Percentiles rank a stretch among this genome's conserved stretches.
Conservation (phyloP, 2,113 vertebrate genomes). For the Buteo buteo region DNA sequence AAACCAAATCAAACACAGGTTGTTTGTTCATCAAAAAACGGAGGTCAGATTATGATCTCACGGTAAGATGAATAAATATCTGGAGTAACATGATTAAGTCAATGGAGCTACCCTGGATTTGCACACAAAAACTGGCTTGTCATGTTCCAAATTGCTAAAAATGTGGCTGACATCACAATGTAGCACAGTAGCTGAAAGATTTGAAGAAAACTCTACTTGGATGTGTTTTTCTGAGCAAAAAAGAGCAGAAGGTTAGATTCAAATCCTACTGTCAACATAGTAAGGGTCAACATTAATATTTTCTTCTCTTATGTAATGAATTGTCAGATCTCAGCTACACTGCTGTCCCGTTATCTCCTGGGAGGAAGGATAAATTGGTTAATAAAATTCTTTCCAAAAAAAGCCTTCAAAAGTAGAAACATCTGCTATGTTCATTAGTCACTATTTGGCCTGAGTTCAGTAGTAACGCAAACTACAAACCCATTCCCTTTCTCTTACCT, state of each 20-base stretch:
- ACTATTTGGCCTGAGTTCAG: conserved; percentile 37
- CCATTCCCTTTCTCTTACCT: conserved; percentile 4
- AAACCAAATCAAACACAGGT: background rate
- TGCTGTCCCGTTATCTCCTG: conserved; percentile 22
- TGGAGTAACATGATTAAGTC: background rate
- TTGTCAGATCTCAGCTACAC: conserved; percentile 10
- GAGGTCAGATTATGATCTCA: background rate
- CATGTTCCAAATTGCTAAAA: background rate
- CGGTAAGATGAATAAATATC: background rate
- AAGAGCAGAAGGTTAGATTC: background rate
- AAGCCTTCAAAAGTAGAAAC: conserved; percentile 49
- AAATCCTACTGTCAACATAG: background rate
- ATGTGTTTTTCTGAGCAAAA: background rate
- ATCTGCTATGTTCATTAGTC: conserved; percentile 60
- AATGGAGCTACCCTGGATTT: background rate
- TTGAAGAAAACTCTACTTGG: background rate
- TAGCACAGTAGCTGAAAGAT: conserved; percentile 13
- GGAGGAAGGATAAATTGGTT: conserved; percentile 55
- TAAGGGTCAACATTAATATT: background rate
- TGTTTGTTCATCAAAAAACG: background rate
- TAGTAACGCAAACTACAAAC: background rate
- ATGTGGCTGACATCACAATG: background rate
- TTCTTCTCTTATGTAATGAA: conserved; percentile 29
- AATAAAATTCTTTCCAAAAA: conserved; percentile 38
- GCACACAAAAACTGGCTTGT: background rate